Percentiles rank a stretch among this genome's conserved stretches.
phyloP scores from a whole-genome alignment of 2,113 vertebrate species.

The Pica pica region DNA sequence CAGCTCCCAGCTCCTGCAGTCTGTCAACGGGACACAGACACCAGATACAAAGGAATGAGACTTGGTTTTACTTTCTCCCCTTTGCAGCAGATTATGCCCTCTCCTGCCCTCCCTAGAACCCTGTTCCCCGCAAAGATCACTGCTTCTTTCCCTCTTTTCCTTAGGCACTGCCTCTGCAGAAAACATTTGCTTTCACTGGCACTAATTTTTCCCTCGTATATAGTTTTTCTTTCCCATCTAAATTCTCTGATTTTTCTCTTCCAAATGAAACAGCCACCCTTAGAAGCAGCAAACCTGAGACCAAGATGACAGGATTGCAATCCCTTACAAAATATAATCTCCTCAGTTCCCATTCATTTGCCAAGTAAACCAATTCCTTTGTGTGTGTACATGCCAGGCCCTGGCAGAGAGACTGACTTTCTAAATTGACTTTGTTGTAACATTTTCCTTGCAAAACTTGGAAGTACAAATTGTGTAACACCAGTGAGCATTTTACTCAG shows the following conservation, averaged over 20 bases:
- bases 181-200: not conserved
- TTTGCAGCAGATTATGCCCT: not conserved
- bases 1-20: fast-evolving
- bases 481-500: not conserved
- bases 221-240: not conserved
- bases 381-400: not conserved
- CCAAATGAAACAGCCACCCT: not conserved
- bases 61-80: not conserved
- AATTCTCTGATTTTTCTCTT: not conserved
- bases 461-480: not conserved
- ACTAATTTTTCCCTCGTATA: not conserved
- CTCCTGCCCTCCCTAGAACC: not conserved
- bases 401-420: not conserved
- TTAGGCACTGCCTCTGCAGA: not conserved
- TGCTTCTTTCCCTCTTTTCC: not conserved
- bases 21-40: fast-evolving
- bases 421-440: conserved; percentile 19
- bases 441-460: not conserved
- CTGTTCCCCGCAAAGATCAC: fast-evolving
- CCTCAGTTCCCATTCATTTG: conserved; percentile 7
- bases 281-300: not conserved
- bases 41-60: not conserved
- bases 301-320: conserved; percentile 1
- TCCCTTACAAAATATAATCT: not conserved
- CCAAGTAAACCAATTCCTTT: conserved; percentile 29